phyloP scores from a whole-genome alignment of 1,140 invertebrate species.

The Coenobita brevimanus region DNA sequence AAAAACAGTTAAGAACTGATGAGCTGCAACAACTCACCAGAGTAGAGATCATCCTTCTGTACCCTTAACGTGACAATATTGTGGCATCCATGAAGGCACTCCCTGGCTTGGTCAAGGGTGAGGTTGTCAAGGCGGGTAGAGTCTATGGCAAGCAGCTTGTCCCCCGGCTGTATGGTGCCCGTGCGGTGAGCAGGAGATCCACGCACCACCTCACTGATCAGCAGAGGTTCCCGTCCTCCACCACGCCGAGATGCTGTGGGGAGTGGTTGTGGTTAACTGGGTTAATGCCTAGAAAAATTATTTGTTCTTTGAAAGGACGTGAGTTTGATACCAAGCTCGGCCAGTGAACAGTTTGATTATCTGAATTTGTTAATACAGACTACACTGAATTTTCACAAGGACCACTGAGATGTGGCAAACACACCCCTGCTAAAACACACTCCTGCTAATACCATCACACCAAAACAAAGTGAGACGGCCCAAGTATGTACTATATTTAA shows the following conservation, averaged over 20 bases:
- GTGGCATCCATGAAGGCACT: slow-evolving; percentile 82
- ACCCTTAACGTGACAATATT: slow-evolving; percentile 86
- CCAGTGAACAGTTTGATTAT: no score
- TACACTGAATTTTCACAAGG: no score
- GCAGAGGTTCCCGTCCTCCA: slow-evolving; percentile 76
- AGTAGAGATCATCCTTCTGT: slow-evolving; percentile 77
- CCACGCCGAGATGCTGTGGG: slow-evolving; percentile 73
- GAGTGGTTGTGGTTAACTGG: background rate
- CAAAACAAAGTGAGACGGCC: no score
- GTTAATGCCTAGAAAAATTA: no score
- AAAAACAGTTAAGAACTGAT: background rate
- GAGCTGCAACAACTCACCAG: slow-evolving; percentile 15
- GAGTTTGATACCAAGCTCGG: no score
- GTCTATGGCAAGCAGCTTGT: slow-evolving; percentile 91
- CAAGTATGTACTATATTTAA: no score
- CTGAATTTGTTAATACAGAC: no score
- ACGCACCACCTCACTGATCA: slow-evolving; percentile 88
- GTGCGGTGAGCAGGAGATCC: slow-evolving; percentile 93
- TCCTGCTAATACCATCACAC: no score
- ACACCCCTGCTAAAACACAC: no score
- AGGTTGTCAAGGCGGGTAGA: slow-evolving; percentile 85
- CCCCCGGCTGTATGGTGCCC: slow-evolving; percentile 89
- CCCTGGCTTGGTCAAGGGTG: slow-evolving; percentile 82
- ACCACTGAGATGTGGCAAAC: no score
- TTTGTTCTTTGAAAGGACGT: no score